Evolutionary conservation across 2,797 vertebrate species (phyloP).

Genomic region (Sylvilagus floridanus): DNA sequence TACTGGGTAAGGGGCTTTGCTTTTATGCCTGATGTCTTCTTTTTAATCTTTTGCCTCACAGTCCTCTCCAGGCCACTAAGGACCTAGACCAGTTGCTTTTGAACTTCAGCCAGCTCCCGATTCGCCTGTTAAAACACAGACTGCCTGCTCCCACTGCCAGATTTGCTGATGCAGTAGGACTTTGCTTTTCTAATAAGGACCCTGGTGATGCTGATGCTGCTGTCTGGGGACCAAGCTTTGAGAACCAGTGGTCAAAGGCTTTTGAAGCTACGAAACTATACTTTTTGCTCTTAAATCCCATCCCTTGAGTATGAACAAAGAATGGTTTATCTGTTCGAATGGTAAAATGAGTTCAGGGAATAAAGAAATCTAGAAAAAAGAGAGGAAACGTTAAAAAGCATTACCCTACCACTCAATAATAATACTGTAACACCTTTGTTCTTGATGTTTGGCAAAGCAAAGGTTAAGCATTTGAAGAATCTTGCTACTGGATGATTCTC

Average conservation of each 20-base stretch:
- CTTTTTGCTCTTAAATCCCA: constrained; percentile 9
- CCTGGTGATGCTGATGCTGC: background rate
- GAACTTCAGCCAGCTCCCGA: background rate
- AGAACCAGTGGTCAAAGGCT: background rate
- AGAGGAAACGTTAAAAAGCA: background rate
- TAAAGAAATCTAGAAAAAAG: background rate
- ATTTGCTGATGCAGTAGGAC: background rate
- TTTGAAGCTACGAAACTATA: background rate
- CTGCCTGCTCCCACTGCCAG: background rate
- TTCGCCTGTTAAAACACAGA: background rate
- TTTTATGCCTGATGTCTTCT: background rate
- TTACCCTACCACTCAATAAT: background rate
- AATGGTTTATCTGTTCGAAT: background rate
- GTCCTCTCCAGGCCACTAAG: background rate
- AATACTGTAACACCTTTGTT: background rate
- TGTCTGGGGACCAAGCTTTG: background rate
- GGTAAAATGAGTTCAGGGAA: background rate
- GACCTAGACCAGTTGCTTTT: background rate
- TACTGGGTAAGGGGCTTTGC: background rate
- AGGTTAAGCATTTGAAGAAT: background rate
- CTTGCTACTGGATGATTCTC: background rate
- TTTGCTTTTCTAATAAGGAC: background rate
- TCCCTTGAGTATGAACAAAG: background rate
- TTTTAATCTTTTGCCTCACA: background rate
- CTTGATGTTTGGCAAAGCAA: background rate